Base-by-base conservation (phyloP, 2,113 vertebrate genomes). In the Theristicus caerulescens region DNA sequence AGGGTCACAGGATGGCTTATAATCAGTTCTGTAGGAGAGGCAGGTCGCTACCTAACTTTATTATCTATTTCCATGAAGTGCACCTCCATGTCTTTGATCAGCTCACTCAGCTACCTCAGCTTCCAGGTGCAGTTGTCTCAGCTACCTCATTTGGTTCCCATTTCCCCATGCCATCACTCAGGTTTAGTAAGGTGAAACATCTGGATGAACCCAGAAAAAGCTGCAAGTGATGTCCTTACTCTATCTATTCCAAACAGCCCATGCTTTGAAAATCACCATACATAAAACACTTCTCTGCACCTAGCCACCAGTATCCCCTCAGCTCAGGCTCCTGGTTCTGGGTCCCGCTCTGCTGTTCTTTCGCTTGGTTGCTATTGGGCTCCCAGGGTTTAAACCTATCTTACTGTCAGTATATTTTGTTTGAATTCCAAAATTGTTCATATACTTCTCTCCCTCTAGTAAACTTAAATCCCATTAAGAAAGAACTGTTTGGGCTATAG, bases 401-500 rank as follows among this genome's bases (percentile, higher is more conserved):
- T 70, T 83, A 86, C 34, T 44, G 11, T 62, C 65, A 78, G n/a
- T 47, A 34, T 67, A 57, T 65, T 82, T 54, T 76, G 36, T 82
- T 82, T 94, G 73, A 89, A 89, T 89, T 82, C 49, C 57, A 82
- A 61, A 92, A 69, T 8, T 69, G 25, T 67, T 94, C 52, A 44
- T 79, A 40, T 14, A 76, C 3, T 12, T 82, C 36, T 69, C 73
- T 93, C 74, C 40, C 44, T 80, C 58, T 82, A 69, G 78, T 73
- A 77, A 91, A 94, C 69, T 82, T 82, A 87, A 17, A 78, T 79
- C 27, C 61, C 49, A 4, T 16, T 88, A 94, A 96, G 73, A 84
- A 93, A 89, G 34, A 91, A 65, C 42, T 65, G n/a, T 79, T 79
- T 93, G 93, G 94, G 93, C 83, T 94, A 94, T 91, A 96, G 97